Evolutionary conservation across 2,888 invertebrate genomes (phyloP).

Genomic region (Ecdyonurus torrentis): DNA sequence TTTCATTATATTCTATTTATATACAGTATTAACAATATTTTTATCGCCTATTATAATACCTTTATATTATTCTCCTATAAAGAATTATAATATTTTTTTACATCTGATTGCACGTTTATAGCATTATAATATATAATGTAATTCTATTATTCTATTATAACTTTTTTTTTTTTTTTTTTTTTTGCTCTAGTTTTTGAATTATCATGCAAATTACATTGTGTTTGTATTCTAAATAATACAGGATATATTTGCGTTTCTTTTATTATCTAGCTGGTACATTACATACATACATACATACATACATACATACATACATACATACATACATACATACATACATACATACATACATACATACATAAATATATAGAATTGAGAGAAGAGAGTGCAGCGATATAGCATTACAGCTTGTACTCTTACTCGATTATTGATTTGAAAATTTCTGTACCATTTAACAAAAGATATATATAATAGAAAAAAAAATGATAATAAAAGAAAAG

Average conservation of each 20-base stretch:
- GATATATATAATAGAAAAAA: background rate
- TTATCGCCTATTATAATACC: background rate
- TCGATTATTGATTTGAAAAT: background rate
- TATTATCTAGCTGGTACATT: too few relatives aligned
- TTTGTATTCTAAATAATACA: background rate
- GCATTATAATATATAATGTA: background rate
- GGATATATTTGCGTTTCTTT: background rate
- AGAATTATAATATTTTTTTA: background rate
- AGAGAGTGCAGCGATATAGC: background rate
- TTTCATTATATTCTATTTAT: background rate
- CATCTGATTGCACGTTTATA: background rate
- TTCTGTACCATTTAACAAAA: background rate
- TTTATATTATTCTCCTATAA: background rate
- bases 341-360: background rate
- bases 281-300: background rate
- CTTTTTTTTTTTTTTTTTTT: background rate
- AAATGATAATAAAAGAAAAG: too few relatives aligned
- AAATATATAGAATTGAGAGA: too few relatives aligned
- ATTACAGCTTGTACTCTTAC: background rate
- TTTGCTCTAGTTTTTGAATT: background rate
- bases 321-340: background rate
- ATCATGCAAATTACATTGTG: background rate
- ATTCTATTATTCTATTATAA: background rate
- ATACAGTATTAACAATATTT: background rate
- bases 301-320: background rate